These are phyloP conservation scores for Pantelozetes paolii DNA, from an alignment of 2,888 invertebrate species.

Conservation along the genomic window DNA sequence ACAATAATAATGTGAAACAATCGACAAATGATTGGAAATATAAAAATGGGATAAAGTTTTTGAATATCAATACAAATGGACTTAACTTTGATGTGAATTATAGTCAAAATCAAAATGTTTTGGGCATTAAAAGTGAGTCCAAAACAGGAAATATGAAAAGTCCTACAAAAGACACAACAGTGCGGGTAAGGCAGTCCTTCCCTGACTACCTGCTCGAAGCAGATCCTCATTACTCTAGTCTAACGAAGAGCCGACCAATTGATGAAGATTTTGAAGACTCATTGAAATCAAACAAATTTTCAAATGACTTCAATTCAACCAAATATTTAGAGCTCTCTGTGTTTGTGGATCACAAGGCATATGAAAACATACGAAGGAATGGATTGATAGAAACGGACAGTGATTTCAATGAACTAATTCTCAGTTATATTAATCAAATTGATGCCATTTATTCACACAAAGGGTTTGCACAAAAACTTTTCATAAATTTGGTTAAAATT, in stretches of 20 bases:
- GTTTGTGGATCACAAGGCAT: constrained; percentile 70
- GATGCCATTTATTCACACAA: constrained; percentile 75
- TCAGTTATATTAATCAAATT: constrained; percentile 74
- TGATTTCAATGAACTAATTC: constrained; percentile 66
- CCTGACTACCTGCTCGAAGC: neutral
- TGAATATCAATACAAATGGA: neutral
- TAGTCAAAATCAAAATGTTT: neutral
- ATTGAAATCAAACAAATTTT: neutral
- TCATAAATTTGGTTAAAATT: constrained; percentile 65
- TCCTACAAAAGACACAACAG: neutral
- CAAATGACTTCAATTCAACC: neutral
- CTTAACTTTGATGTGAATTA: neutral
- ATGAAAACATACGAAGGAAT: constrained; percentile 62
- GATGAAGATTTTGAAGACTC: neutral
- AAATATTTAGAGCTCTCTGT: constrained; percentile 63
- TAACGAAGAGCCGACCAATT: neutral
- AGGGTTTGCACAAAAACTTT: constrained; percentile 63
- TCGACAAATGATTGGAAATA: too few species aligned
- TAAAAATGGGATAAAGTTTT: neutral
- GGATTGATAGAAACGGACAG: constrained; percentile 63
- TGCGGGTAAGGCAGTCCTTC: neutral
- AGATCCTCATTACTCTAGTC: neutral
- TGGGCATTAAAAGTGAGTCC: too few species aligned
- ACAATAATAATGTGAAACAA: too few species aligned
- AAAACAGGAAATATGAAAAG: too few species aligned